Evolutionary conservation across 2,797 vertebrate genomes (phyloP), one percentile per base, ranked within the genome.

Genomic region (Cynodonichthys magdalenae): DNA sequence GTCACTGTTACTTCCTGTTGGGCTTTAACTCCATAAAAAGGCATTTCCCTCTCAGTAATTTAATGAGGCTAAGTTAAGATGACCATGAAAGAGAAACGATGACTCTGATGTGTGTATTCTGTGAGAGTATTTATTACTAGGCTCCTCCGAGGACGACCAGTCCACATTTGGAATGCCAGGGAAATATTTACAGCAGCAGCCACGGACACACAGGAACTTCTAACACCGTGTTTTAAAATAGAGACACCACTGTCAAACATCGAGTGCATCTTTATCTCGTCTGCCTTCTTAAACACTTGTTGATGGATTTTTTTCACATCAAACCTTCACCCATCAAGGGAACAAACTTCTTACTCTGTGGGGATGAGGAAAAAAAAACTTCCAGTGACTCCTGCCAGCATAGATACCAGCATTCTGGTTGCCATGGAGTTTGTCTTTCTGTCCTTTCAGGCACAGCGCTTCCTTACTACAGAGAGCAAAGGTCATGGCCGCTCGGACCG

Each of bases 141-240:
- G 34, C 34, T 69, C 53, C 50, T 65, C 62, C 4, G 48, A 76
- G 76, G 75, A 80, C 63, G 46, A 52, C 63, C 53, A 63, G 76
- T 79, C 75, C 68, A 57, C 71, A 36, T 69, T 77, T 68, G 87
- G 88, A 88, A 89, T 89, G 81, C 86, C 82, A n/a, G 71, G 81
- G 76, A 89, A 87, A 89, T 77, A 80, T 86, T 90, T 82, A 73
- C 76, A 61, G 67, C 68, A 61, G 67, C 68, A 81, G 80, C 59
- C 75, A 67, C 57, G 63, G 66, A 73, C 75, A 71, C 74, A 71
- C 71, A 63, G 64, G 72, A 80, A 76, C 77, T 79, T 53, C 15
- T 46, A 36, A 27, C 53, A 15, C 69, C 6, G 53, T 3, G 31
- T 69, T 81, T 79, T 84, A 83, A 87, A 88, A 87, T 85, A 85